Evolutionary conservation across 2,113 vertebrate species (phyloP).

Genomic region (Apodemus speciosus): DNA sequence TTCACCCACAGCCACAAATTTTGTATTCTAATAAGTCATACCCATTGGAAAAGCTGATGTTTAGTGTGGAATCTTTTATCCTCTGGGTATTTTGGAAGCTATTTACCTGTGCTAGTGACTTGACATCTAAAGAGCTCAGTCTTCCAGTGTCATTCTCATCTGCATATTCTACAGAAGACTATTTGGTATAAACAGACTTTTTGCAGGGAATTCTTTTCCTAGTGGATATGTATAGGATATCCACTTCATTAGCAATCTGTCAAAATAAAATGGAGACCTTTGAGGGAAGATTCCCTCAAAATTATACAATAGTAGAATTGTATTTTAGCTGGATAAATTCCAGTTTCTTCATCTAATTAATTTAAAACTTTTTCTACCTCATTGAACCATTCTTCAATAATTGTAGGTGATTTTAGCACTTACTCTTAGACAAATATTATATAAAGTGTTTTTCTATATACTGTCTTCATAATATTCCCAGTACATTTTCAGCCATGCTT

Average conservation of each 20-base stretch:
- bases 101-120: constrained; percentile 72
- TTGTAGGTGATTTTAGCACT: neutral
- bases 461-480: neutral
- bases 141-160: constrained; percentile 67
- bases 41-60: constrained; percentile 56
- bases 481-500: neutral
- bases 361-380: neutral
- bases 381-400: neutral
- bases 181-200: constrained; percentile 49
- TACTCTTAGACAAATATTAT: neutral
- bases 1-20: constrained; percentile 57
- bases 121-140: constrained; percentile 73
- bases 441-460: neutral
- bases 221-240: constrained; percentile 59
- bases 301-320: constrained; percentile 41
- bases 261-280: constrained; percentile 65
- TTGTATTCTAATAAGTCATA: constrained; percentile 49
- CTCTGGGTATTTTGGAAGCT: constrained; percentile 56
- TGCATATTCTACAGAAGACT: constrained; percentile 53
- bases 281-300: constrained; percentile 65
- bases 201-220: constrained; percentile 48
- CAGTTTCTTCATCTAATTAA: constrained; percentile 69
- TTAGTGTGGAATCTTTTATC: constrained; percentile 60
- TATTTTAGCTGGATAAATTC: constrained; percentile 63
- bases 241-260: constrained; percentile 67